Conservation (phyloP, 2,113 vertebrate species). For the Microtus montanus region DNA sequence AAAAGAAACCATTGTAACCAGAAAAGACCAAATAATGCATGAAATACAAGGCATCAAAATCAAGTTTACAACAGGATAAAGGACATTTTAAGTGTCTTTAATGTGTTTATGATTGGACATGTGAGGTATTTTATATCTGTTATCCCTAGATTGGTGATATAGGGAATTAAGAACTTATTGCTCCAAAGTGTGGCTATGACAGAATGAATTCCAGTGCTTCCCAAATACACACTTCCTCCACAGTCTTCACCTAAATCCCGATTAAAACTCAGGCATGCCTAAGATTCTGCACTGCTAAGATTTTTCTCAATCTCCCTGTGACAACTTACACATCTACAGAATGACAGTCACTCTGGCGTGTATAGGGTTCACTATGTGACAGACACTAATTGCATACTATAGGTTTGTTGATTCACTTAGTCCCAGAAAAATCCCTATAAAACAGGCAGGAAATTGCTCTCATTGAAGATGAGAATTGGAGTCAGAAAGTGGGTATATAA, state of each 20-base stretch:
- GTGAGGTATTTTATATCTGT: not conserved
- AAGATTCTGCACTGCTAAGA: not conserved
- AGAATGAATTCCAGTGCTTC: constrained; percentile 38
- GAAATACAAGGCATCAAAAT: constrained; percentile 21
- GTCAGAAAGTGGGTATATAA: not conserved
- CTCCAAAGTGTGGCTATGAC: not conserved
- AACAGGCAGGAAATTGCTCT: not conserved
- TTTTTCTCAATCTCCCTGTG: not conserved
- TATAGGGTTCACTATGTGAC: not conserved
- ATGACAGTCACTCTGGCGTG: not conserved
- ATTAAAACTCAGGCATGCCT: not conserved
- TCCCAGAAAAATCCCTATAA: not conserved
- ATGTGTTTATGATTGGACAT: not conserved
- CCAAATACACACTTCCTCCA: not conserved
- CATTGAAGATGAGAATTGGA: not conserved
- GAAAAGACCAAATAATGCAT: constrained; percentile 44
- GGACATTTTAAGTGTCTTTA: not conserved
- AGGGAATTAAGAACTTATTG: constrained; percentile 2
- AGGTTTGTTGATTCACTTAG: not conserved
- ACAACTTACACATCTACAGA: not conserved
- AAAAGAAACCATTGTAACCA: constrained; percentile 33
- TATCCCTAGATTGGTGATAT: not conserved
- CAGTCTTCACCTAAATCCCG: not conserved
- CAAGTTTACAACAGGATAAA: constrained; percentile 29
- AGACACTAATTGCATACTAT: not conserved